These are phyloP conservation scores for Eubucco bourcierii DNA, from an alignment of 2,113 vertebrate genomes.

Conservation along the genomic window DNA sequence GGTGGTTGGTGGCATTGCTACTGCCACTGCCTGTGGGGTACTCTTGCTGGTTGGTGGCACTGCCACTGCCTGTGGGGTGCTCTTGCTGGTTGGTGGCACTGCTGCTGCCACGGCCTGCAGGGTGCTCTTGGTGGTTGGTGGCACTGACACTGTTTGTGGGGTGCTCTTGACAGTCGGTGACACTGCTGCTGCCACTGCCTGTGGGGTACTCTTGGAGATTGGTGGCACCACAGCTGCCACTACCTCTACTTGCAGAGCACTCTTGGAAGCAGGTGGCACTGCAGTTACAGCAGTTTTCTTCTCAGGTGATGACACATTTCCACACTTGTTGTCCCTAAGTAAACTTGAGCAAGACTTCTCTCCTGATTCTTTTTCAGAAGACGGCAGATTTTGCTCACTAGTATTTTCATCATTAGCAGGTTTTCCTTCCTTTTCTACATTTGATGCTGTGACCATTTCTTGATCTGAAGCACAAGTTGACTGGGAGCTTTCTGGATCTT, in stretches of 20 bases:
- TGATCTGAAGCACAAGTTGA: constrained; percentile 18
- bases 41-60: neutral
- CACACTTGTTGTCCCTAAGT: constrained; percentile 52
- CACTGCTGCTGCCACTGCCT: neutral
- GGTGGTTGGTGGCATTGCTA: neutral
- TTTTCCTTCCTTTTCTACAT: constrained; percentile 17
- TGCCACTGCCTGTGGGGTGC: neutral
- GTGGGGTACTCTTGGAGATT: neutral
- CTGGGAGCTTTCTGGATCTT: neutral
- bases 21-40: neutral
- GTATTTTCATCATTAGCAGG: constrained; percentile 54
- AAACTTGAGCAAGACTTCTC: constrained; percentile 59
- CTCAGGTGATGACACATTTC: constrained; percentile 49
- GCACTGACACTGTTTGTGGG: neutral
- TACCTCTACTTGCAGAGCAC: rapidly evolving
- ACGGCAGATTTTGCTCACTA: constrained; percentile 40
- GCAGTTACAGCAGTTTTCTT: constrained; percentile 50
- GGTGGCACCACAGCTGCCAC: neutral
- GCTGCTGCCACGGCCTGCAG: neutral
- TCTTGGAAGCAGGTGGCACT: neutral
- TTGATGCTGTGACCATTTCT: neutral
- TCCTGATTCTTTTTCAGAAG: constrained; percentile 57
- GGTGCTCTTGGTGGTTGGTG: neutral
- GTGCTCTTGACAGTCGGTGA: neutral
- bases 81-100: neutral